Percentiles rank a stretch among this genome's conserved stretches.
phyloP scores from a whole-genome alignment of 2,888 invertebrate species.

The Unio delphinus region DNA sequence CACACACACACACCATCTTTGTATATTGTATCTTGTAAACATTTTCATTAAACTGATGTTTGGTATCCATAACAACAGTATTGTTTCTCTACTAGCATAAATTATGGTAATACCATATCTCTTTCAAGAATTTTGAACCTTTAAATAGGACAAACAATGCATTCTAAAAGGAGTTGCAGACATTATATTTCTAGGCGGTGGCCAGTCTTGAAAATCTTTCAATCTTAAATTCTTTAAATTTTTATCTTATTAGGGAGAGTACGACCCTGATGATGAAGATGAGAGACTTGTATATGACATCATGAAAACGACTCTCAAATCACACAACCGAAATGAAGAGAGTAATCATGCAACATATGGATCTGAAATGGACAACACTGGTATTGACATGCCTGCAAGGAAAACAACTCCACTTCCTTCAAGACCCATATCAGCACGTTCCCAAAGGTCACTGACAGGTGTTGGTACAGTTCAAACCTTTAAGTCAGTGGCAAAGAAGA shows the following conservation, averaged over 20 bases:
- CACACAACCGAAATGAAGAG: slow-evolving; percentile 15
- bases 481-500: slow-evolving; percentile 31
- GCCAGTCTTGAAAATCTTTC: no score
- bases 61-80: no score
- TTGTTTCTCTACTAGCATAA: no score
- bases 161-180: neutral
- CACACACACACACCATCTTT: no score
- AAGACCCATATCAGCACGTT: slow-evolving; percentile 43
- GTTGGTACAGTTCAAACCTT: slow-evolving; percentile 24
- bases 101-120: no score
- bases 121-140: no score
- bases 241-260: slow-evolving; percentile 29
- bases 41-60: no score
- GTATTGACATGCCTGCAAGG: slow-evolving; percentile 8
- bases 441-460: slow-evolving; percentile 37
- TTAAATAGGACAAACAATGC: no score
- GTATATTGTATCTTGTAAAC: no score
- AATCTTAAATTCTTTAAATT: neutral
- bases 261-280: slow-evolving; percentile 59
- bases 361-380: slow-evolving; percentile 7
- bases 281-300: slow-evolving; percentile 53
- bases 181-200: neutral
- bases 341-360: slow-evolving; percentile 6
- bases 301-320: slow-evolving; percentile 54
- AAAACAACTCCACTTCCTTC: slow-evolving; percentile 9